These are phyloP conservation scores for Zaprionus capensis DNA, from an alignment of 1,140 invertebrate species.

Conservation along the genomic window DNA sequence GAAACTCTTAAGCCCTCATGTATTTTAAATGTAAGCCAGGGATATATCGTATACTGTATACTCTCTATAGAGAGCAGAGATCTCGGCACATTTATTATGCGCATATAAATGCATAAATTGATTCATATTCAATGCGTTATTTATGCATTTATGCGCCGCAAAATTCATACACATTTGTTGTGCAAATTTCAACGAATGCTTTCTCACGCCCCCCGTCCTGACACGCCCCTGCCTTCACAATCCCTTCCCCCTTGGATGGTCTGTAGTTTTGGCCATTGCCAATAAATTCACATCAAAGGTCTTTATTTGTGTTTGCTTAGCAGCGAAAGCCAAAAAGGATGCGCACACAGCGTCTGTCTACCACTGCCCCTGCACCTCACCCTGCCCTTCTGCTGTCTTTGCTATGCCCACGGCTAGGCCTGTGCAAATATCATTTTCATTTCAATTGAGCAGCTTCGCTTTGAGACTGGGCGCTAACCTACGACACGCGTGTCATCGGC, in stretches of 20 bases:
- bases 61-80: constrained; percentile 5
- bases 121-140: constrained; percentile 71
- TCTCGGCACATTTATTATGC: constrained; percentile 59
- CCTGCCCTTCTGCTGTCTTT: background rate
- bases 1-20: constrained; percentile 8
- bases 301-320: constrained; percentile 82
- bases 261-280: constrained; percentile 60
- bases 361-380: background rate
- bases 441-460: constrained; percentile 70
- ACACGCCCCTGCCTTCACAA: background rate
- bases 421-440: constrained; percentile 82
- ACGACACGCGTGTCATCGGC: constrained; percentile 78
- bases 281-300: constrained; percentile 83
- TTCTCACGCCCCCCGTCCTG: constrained; percentile 63
- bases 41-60: constrained; percentile 5
- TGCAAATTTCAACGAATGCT: constrained; percentile 67
- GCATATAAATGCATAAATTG: constrained; percentile 61
- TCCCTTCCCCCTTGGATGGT: background rate
- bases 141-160: constrained; percentile 67
- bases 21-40: background rate
- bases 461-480: constrained; percentile 50
- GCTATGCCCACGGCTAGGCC: constrained; percentile 47
- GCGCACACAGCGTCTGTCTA: constrained; percentile 23
- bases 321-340: constrained; percentile 77
- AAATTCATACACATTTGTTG: constrained; percentile 83